Evolutionary conservation across 2,113 vertebrate species (phyloP), one percentile per base, ranked within the genome.

Genomic region (Lamprotornis superbus): DNA sequence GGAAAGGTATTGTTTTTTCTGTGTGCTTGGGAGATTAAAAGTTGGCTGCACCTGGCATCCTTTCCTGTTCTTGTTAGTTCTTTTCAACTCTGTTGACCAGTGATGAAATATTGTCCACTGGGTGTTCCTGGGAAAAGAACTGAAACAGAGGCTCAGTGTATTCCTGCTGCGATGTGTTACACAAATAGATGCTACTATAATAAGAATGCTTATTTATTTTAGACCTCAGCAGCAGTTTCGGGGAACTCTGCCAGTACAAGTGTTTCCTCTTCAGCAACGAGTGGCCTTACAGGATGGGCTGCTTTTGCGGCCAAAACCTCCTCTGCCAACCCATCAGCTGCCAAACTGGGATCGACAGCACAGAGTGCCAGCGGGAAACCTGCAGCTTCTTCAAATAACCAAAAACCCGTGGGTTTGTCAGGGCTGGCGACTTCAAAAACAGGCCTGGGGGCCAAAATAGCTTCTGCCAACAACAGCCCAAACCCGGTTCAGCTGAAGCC

Each of bases 231-330:
- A 11, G 95, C 98, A 35, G 95, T 98, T 68, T 98, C 98, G 15
- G 98, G 98, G 89, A 99, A 98, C 94, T 98, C 99, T 9, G 97
- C 98, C 90, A 97, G 92, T 96, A 97, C 98, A 88, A 97, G 90
- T 56, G 97, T 98, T 86, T 98, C 99, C 46, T 98, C 98, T 71
- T 98, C 98, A 35, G 97, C 98, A 50, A 97, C 98, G 53, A 99
- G 99, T 75, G 99, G 98, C 78, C 98, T 99, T 50, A 99, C 98
- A 18, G 99, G 99, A 70, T 99, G 99, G 99, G 99, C 99, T 59
- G 99, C 99, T 22, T 99, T 99, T 94, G 99, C 98, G 55, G 99
- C 99, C 95, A 99, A 99, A 97, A 99, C 98, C 11, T 98, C 97
- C 53, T 97, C 99, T 78, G 97, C 99, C 40, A 97, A 98, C 56